Conservation (phyloP, 1,140 invertebrate species). For the Macrobrachium rosenbergii region DNA sequence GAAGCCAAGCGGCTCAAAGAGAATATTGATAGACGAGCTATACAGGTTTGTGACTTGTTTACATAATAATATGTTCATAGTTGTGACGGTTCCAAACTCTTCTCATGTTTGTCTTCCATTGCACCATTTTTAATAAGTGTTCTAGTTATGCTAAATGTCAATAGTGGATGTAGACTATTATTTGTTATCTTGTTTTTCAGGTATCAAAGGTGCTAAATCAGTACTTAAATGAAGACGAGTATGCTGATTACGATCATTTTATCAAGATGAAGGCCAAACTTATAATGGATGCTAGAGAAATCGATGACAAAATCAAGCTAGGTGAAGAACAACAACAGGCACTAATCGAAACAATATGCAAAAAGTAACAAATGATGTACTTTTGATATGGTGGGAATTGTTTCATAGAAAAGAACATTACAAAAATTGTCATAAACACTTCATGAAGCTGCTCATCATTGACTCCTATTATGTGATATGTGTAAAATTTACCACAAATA, state of each 20-base stretch:
- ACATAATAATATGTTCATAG: no score
- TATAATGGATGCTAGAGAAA: slow-evolving; percentile 86
- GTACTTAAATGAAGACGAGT: slow-evolving; percentile 82
- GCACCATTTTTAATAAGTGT: no score
- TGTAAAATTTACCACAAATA: no score
- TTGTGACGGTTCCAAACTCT: no score
- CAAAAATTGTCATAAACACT: not conserved
- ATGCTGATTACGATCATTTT: slow-evolving; percentile 88
- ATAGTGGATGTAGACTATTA: no score
- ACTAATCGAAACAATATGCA: slow-evolving; percentile 76
- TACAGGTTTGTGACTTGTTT: slow-evolving; percentile 69
- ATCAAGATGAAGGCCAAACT: slow-evolving; percentile 94
- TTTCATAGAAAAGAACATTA: not conserved
- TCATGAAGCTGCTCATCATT: no score
- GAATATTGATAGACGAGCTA: slow-evolving; percentile 85
- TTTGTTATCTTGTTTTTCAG: slow-evolving; percentile 36
- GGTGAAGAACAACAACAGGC: slow-evolving; percentile 87
- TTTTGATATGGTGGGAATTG: not conserved
- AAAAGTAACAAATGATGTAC: slow-evolving; percentile 33
- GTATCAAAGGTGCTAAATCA: slow-evolving; percentile 82
- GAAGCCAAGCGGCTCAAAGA: slow-evolving; percentile 88
- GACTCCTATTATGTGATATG: no score
- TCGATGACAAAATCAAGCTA: slow-evolving; percentile 88
- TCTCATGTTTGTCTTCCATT: no score
- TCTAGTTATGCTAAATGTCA: no score